These are phyloP conservation scores for Chaenocephalus aceratus DNA, from an alignment of 2,113 vertebrate genomes.

Conservation along the genomic window DNA sequence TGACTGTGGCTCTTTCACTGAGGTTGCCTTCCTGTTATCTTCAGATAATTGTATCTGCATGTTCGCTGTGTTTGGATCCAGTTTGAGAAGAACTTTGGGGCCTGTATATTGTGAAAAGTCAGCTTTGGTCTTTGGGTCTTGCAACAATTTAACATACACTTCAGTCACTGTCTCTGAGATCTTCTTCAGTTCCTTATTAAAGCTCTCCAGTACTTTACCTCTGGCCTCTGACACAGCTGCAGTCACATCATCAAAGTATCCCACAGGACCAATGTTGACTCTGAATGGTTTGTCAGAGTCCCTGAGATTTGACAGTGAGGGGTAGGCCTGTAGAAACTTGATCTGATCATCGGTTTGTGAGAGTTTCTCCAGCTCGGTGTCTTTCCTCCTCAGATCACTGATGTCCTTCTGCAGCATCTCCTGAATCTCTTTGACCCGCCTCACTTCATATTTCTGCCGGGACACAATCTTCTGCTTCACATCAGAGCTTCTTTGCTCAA, in stretches of 20 bases:
- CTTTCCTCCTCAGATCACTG: constrained; percentile 11
- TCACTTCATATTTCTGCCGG: constrained; percentile 11
- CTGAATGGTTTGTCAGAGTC: not conserved
- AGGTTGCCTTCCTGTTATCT: constrained; percentile 5
- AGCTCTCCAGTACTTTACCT: constrained; percentile 8
- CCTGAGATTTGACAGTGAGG: not conserved
- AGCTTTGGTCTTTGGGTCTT: constrained; percentile 22
- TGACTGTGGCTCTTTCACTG: not conserved
- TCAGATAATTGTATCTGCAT: not conserved
- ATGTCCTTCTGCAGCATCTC: constrained; percentile 31
- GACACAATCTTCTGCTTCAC: constrained; percentile 29
- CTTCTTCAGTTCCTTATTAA: not conserved
- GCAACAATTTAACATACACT: not conserved
- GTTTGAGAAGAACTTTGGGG: not conserved
- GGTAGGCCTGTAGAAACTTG: constrained; percentile 31
- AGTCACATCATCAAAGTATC: constrained; percentile 9
- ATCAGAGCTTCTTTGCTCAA: constrained; percentile 3
- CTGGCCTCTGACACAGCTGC: constrained; percentile 8
- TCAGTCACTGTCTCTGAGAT: not conserved
- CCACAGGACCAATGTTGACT: not conserved
- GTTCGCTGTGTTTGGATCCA: constrained; percentile 33
- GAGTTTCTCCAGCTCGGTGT: constrained; percentile 47
- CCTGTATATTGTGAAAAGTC: not conserved
- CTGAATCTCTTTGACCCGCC: not conserved
- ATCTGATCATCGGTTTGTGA: constrained; percentile 30